Conservation (phyloP, 2,888 invertebrate species). For the Sceliomorpha sp. region DNA sequence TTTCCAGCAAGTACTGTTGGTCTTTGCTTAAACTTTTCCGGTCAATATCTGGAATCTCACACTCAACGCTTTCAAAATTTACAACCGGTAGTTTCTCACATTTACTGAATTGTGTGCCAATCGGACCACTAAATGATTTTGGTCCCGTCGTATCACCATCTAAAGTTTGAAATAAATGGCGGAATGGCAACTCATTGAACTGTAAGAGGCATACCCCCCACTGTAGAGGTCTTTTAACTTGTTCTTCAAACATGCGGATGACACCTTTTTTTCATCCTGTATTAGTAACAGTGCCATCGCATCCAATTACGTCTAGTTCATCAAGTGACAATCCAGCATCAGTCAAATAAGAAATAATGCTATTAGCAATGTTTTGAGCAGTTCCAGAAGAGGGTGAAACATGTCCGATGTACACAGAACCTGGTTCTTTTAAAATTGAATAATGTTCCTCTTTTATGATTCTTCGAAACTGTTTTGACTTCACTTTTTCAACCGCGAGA, state of each 20-base stretch:
- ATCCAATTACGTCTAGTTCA: conserved; percentile 26
- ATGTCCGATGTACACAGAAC: not conserved
- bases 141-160: conserved; percentile 23
- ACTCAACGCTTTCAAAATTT: not conserved
- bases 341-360: no score
- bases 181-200: conserved; percentile 23
- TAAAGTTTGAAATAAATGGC: conserved; percentile 16
- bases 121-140: conserved; percentile 13
- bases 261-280: conserved; percentile 23
- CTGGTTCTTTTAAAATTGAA: conserved; percentile 1
- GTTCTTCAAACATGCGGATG: conserved; percentile 19
- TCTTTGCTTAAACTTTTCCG: conserved; percentile 18
- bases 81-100: conserved; percentile 13
- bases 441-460: conserved; percentile 3
- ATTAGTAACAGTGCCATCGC: conserved; percentile 27
- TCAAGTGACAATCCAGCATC: no score
- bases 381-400: not conserved
- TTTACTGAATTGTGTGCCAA: conserved; percentile 10
- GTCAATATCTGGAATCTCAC: conserved; percentile 11
- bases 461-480: not conserved
- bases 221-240: conserved; percentile 17
- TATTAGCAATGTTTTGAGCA: not conserved
- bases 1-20: conserved; percentile 32
- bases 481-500: not conserved
- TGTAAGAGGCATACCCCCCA: conserved; percentile 31